These are phyloP conservation scores for Stomatorhinus walkeri DNA, from an alignment of 2,797 vertebrate species.

Conservation along the genomic window DNA sequence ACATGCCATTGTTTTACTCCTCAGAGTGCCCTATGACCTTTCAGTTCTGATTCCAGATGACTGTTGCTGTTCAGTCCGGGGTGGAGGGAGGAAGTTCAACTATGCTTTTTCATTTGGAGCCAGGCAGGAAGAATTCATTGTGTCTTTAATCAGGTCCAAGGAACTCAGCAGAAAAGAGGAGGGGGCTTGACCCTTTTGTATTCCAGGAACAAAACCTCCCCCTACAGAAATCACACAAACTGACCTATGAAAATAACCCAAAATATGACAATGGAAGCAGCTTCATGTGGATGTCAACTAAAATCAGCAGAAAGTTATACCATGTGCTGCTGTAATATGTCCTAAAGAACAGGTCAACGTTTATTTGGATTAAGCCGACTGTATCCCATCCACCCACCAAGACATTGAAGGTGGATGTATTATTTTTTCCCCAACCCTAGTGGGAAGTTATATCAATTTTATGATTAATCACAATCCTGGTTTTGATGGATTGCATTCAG, in stretches of 20 bases:
- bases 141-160: constrained; percentile 32
- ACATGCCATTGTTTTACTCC: constrained; percentile 48
- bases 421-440: neutral
- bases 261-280: neutral
- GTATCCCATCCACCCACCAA: neutral
- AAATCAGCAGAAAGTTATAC: neutral
- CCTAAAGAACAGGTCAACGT: neutral
- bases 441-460: neutral
- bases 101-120: neutral
- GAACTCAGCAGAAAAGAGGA: constrained; percentile 19
- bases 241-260: neutral
- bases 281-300: neutral
- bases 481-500: neutral
- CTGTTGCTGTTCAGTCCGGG: constrained; percentile 51
- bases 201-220: neutral
- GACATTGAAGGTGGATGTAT: neutral
- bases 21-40: constrained; percentile 47
- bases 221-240: constrained; percentile 1
- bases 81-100: constrained; percentile 8
- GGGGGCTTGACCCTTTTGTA: constrained; percentile 47
- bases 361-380: neutral
- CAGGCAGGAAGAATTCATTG: constrained; percentile 22
- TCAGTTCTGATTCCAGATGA: constrained; percentile 66
- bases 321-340: neutral
- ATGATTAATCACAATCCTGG: neutral